Conservation (phyloP, 2,888 invertebrate genomes). For the Oegoconia quadripuncta region DNA sequence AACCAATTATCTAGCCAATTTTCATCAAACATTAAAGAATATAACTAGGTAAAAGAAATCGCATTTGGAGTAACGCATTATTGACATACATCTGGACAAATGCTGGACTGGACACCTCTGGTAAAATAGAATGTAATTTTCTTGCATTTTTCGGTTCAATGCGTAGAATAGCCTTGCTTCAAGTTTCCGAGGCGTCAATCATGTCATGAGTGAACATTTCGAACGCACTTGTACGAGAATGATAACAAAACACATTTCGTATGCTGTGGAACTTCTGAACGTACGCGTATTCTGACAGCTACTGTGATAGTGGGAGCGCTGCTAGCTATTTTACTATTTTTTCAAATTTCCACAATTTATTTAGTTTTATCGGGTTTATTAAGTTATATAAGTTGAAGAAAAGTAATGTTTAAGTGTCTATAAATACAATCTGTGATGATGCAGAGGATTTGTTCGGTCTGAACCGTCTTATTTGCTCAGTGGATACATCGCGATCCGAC, state of each 20-base stretch:
- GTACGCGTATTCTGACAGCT: conserved; percentile 43
- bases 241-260: conserved; percentile 18
- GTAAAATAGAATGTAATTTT: no score
- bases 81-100: no score
- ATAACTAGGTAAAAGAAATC: no score
- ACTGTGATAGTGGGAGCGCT: conserved; percentile 27
- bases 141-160: no score
- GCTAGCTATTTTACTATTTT: conserved; percentile 8
- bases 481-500: conserved; percentile 29
- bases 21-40: no score
- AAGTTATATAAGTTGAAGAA: conserved; percentile 21
- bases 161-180: no score
- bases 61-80: no score
- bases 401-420: conserved; percentile 38
- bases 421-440: conserved; percentile 51
- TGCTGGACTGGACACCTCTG: no score
- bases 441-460: conserved; percentile 37
- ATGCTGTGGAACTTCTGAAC: conserved; percentile 35
- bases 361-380: conserved; percentile 24
- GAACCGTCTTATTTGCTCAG: conserved; percentile 32
- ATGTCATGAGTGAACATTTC: neutral
- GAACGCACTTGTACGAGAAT: conserved; percentile 6
- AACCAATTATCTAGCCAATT: no score
- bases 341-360: conserved; percentile 18
- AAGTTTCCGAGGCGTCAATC: no score